Evolutionary conservation across 2,113 vertebrate species (phyloP).

Genomic region (Ctenomys sociabilis): DNA sequence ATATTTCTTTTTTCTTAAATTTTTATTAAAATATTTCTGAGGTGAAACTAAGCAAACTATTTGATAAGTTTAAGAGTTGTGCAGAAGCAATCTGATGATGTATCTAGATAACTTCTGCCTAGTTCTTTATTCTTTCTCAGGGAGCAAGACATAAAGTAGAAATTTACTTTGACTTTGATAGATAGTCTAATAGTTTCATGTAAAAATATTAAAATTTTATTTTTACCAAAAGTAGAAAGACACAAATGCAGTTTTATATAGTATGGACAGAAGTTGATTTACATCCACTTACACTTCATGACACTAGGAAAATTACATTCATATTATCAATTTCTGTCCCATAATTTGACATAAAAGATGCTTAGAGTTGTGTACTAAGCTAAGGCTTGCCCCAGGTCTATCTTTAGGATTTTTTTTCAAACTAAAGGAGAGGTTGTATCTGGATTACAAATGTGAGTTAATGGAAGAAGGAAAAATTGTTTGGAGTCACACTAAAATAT

Average conservation of each 20-base stretch:
- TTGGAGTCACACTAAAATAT: background rate
- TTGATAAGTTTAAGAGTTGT: slow-evolving; percentile 80
- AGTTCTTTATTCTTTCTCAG: slow-evolving; percentile 40
- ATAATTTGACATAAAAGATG: background rate
- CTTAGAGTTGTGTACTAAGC: background rate
- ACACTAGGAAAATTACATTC: background rate
- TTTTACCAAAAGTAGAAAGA: slow-evolving; percentile 8
- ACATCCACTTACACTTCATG: background rate
- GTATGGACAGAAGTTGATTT: background rate
- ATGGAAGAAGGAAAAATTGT: background rate
- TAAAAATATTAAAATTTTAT: slow-evolving; percentile 40
- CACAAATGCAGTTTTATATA: slow-evolving; percentile 12
- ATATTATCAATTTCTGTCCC: background rate
- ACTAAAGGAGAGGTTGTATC: background rate
- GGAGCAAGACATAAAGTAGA: slow-evolving; percentile 54
- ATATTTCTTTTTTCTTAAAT: slow-evolving; percentile 61
- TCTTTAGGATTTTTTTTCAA: background rate
- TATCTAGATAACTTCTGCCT: slow-evolving; percentile 71
- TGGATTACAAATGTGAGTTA: background rate
- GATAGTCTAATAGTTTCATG: slow-evolving; percentile 52
- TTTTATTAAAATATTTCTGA: slow-evolving; percentile 73
- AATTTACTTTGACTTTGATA: slow-evolving; percentile 64
- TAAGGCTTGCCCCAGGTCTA: background rate
- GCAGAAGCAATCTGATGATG: slow-evolving; percentile 75
- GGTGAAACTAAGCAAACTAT: slow-evolving; percentile 76